Percentiles rank a stretch among this genome's conserved stretches.
Conservation (phyloP, 2,888 invertebrate genomes). For the Harmothoe impar region DNA sequence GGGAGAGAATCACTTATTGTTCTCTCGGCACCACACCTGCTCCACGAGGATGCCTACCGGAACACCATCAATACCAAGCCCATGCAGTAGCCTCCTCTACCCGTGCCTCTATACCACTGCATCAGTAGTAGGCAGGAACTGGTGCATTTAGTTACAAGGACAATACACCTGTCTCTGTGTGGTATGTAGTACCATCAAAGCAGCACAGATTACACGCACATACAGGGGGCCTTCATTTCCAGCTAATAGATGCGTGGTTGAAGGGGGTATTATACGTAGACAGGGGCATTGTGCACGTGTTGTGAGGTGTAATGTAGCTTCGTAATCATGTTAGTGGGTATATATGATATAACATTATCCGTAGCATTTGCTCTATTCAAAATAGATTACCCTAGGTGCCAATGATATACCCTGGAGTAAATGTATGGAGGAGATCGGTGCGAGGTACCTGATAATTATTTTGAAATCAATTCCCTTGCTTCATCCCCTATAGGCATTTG, state of each 20-base stretch:
- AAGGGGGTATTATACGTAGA: background rate
- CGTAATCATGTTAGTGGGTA: no score
- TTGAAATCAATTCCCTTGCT: no score
- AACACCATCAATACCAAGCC: background rate
- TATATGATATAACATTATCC: no score
- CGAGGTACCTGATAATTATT: no score
- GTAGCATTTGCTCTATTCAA: no score
- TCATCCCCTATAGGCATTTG: no score
- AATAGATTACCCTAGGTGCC: no score
- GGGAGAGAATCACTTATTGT: conserved; percentile 13
- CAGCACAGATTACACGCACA: background rate
- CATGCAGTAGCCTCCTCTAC: background rate
- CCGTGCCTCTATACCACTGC: background rate
- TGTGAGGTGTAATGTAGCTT: no score
- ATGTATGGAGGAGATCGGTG: no score
- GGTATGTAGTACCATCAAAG: background rate
- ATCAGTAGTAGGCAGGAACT: background rate
- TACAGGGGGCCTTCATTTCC: background rate
- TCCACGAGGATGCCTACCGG: background rate
- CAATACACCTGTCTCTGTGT: background rate
- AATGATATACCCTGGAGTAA: no score
- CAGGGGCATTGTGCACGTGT: no score
- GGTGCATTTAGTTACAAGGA: conserved; percentile 11
- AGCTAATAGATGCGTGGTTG: background rate
- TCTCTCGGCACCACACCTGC: conserved; percentile 21